phyloP scores from a whole-genome alignment of 2,113 vertebrate species.

The Lethenteron camtschaticum region DNA sequence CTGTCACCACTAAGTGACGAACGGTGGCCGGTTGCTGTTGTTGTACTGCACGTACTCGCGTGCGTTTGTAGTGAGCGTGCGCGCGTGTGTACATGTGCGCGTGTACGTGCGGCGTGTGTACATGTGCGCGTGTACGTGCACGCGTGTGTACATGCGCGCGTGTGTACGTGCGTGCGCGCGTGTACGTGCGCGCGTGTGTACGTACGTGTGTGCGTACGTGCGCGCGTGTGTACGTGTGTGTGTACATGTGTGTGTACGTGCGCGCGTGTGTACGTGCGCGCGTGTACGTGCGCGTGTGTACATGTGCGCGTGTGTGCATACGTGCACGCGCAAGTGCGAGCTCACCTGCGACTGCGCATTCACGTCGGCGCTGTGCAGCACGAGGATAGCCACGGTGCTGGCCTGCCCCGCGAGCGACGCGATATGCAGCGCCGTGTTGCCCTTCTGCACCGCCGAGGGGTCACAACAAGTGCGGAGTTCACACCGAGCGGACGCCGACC shows the following conservation, averaged over 20 bases:
- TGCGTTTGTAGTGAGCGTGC: not conserved
- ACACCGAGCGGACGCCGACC: too few species aligned
- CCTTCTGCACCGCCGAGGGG: constrained; percentile 37
- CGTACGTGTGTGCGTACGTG: not conserved
- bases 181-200: not conserved
- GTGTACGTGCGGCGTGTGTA: not conserved
- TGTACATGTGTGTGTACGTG: not conserved
- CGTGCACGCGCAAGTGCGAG: not conserved
- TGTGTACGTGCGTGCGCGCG: not conserved
- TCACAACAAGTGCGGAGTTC: too few species aligned
- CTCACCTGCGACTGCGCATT: constrained; percentile 81
- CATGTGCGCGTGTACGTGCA: not conserved
- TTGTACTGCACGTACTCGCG: not conserved
- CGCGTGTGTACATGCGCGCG: not conserved
- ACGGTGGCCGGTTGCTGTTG: too few species aligned
- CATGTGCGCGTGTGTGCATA: not conserved
- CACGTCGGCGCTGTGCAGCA: constrained; percentile 75
- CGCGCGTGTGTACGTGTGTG: not conserved
- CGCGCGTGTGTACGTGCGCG: not conserved
- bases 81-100: not conserved
- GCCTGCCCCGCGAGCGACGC: constrained; percentile 74
- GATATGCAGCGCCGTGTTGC: constrained; percentile 93
- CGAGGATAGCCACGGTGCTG: constrained; percentile 67
- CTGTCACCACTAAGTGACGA: too few species aligned
- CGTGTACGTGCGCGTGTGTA: not conserved